Percentiles rank a stretch among this genome's conserved stretches.
phyloP scores from a whole-genome alignment of 2,113 vertebrate genomes.

The Eubucco bourcierii region DNA sequence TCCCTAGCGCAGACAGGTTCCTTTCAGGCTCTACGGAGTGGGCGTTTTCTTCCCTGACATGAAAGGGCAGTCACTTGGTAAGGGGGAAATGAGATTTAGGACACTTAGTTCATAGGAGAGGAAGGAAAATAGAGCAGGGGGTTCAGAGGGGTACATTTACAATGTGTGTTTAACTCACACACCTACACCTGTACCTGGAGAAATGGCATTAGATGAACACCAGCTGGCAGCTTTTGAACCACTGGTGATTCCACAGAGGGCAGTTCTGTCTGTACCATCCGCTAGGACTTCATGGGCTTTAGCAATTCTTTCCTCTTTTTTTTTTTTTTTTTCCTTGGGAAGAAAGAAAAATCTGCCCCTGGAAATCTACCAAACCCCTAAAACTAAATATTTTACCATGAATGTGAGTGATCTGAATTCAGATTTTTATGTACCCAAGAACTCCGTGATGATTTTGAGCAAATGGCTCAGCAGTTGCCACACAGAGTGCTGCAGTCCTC shows the following conservation, averaged over 20 bases:
- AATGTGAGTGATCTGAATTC: not conserved
- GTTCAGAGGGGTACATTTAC: not conserved
- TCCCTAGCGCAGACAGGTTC: constrained; percentile 39
- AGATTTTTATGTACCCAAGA: not conserved
- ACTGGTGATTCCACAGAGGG: not conserved
- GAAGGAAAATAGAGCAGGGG: not conserved
- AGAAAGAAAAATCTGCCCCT: not conserved
- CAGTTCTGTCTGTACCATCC: not conserved
- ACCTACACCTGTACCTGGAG: not conserved
- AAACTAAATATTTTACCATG: not conserved
- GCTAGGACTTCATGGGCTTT: not conserved
- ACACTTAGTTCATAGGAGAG: constrained; percentile 33
- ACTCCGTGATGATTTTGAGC: not conserved
- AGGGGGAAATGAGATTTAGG: constrained; percentile 65
- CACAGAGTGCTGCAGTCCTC: not conserved
- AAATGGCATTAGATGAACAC: not conserved
- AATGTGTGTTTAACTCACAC: not conserved
- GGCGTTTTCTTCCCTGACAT: constrained; percentile 63
- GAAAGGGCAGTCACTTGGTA: constrained; percentile 67
- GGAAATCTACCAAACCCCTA: not conserved
- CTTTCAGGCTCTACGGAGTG: constrained; percentile 62
- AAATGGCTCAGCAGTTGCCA: not conserved
- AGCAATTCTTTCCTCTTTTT: not conserved
- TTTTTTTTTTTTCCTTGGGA: not conserved
- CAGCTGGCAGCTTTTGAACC: not conserved